Percentiles rank a stretch among this genome's conserved stretches.
Conservation (phyloP, 2,113 vertebrate genomes). For the Sorex fumeus region DNA sequence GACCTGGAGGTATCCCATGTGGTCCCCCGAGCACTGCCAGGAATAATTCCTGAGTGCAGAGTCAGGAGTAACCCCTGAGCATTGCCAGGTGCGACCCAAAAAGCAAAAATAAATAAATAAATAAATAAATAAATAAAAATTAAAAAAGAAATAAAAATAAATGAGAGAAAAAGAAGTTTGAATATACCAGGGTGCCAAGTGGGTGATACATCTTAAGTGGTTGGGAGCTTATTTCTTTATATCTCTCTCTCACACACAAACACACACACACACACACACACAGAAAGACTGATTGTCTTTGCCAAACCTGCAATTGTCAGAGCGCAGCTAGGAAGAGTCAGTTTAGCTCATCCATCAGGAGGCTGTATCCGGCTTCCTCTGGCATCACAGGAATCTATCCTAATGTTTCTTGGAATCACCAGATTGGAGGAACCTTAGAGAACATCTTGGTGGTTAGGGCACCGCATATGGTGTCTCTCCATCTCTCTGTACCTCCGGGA, state of each 20-base stretch:
- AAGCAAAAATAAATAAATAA: too few species aligned
- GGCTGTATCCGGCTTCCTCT: constrained; percentile 72
- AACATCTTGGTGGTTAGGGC: neutral
- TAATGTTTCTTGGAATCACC: neutral
- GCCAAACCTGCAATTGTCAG: constrained; percentile 35
- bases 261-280: too few species aligned
- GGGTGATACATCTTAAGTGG: neutral
- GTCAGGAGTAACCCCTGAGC: too few species aligned
- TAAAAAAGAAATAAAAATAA: neutral
- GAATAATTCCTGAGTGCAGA: too few species aligned
- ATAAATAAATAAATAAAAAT: too few species aligned
- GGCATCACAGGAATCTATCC: neutral
- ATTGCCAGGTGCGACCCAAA: too few species aligned
- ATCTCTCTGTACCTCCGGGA: too few species aligned
- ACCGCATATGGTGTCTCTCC: too few species aligned
- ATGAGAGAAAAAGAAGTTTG: neutral
- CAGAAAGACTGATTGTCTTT: neutral
- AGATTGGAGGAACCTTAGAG: constrained; percentile 26
- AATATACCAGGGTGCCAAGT: neutral
- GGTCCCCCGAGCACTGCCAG: too few species aligned
- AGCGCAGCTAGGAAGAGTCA: constrained; percentile 16
- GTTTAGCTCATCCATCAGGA: constrained; percentile 60
- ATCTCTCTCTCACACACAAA: neutral
- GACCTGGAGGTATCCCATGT: too few species aligned
- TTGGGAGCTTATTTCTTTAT: constrained; percentile 29